phyloP scores from a whole-genome alignment of 2,888 invertebrate genomes.

The Euspilapteryx auroguttella region DNA sequence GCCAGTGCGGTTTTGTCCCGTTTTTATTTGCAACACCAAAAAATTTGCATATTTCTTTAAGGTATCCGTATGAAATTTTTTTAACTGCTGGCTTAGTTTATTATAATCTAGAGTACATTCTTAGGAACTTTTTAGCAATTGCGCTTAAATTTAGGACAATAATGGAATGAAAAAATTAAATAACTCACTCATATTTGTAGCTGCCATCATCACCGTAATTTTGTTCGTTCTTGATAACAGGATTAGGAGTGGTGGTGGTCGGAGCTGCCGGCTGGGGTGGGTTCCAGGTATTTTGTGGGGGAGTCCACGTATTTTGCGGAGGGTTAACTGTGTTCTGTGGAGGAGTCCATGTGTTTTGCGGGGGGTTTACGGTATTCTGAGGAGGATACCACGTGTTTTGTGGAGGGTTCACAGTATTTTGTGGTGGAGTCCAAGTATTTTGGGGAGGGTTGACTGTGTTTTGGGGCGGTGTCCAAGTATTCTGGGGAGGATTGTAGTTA shows the following conservation, averaged over 20 bases:
- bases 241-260: slow-evolving; percentile 27
- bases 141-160: too few species aligned
- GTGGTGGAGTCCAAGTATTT: slow-evolving; percentile 11
- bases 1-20: too few species aligned
- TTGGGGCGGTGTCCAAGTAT: slow-evolving; percentile 11
- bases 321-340: slow-evolving; percentile 4
- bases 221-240: slow-evolving; percentile 50
- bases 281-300: slow-evolving; percentile 7
- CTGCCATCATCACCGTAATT: slow-evolving; percentile 42
- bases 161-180: too few species aligned
- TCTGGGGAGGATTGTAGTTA: slow-evolving; percentile 12
- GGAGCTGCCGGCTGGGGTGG: slow-evolving; percentile 10
- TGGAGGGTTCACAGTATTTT: slow-evolving; percentile 10
- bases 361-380: slow-evolving; percentile 2
- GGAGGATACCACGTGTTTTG: slow-evolving; percentile 3
- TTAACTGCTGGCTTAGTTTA: too few species aligned
- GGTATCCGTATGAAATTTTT: too few species aligned
- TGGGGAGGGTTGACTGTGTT: slow-evolving; percentile 8
- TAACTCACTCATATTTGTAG: slow-evolving; percentile 60
- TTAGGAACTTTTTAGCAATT: too few species aligned
- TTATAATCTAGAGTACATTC: too few species aligned
- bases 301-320: slow-evolving; percentile 4
- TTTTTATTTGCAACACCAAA: too few species aligned
- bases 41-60: too few species aligned
- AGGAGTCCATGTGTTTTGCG: too few species aligned